phyloP scores from a whole-genome alignment of 2,113 vertebrate species.

The Euleptes europaea region DNA sequence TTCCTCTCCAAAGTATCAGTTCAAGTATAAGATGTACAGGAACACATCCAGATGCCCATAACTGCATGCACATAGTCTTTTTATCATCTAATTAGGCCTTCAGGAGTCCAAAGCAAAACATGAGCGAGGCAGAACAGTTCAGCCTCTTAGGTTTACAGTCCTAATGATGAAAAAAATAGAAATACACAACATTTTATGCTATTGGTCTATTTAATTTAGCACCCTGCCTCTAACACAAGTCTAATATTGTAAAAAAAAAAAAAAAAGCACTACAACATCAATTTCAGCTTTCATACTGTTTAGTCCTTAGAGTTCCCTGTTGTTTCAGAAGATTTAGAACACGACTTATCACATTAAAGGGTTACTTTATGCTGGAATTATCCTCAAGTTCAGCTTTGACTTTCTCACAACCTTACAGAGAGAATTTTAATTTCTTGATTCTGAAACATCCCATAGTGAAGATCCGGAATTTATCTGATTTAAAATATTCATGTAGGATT shows the following conservation, averaged over 20 bases:
- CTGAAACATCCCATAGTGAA: neutral
- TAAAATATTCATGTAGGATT: slow-evolving; percentile 32
- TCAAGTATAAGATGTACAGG: no score
- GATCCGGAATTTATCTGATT: slow-evolving; percentile 33
- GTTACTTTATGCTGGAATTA: neutral
- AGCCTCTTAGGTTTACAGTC: no score
- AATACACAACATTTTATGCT: no score
- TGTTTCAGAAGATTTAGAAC: neutral
- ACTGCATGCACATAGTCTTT: no score
- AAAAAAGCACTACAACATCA: neutral
- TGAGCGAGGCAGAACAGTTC: neutral
- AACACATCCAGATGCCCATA: no score
- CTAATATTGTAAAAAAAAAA: no score
- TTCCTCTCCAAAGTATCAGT: no score
- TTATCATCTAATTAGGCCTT: neutral
- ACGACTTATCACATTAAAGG: neutral
- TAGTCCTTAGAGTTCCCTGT: neutral
- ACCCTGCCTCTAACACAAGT: no score
- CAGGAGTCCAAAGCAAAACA: neutral
- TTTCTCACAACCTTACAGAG: neutral
- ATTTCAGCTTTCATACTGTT: neutral
- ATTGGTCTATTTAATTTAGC: no score
- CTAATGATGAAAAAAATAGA: no score
- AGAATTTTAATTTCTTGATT: neutral
- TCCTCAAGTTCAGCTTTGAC: neutral